Evolutionary conservation across 2,113 vertebrate species (phyloP), one percentile per base, ranked within the genome.

Genomic region (Oreochromis spilurus): DNA sequence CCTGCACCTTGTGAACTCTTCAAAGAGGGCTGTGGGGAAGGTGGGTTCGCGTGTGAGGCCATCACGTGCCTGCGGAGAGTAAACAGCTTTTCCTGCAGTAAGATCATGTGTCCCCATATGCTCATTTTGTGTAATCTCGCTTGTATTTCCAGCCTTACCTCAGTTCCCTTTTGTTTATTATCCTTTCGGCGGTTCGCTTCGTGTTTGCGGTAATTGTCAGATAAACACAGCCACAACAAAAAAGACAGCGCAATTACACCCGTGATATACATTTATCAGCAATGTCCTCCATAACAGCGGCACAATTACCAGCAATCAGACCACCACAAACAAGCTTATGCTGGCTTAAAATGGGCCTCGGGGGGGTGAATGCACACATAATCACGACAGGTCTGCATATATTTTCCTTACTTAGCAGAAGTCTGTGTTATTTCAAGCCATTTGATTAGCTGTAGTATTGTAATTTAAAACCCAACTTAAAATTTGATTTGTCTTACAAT

Each of bases 31-130:
- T 62, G 52, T 86, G 84, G 82, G 89, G 82, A 91, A 84, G 26
- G 53, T 58, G 86, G 77, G 54, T 70, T 52, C 7, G 81, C 12
- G 58, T 92, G 87, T 83, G 70, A 58, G 45, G 81, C 55, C 13
- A 3, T 89, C 88, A 93, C 85, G 26, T 93, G 92, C 31, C 34
- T 16, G 80, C 62, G 31, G 79, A 88, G 81, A 80, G 89, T 91
- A 91, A 91, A 89, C 88, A 75, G 93, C 88, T 93, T 87, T 91
- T 80, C 88, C 85, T 85, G 85, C 85, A 72, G 87, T 78, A 50
- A 34, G 85, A 85, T 83, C 84, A 84, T 53, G 84, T 88, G 92
- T 87, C 26, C 34, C 57, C 67, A 50, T 77, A 24, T 52, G 75
- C 79, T 81, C 21, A 53, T 81, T 50, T 86, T 55, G n/a, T 79